These are phyloP conservation scores for Oasisia sp. DNA, from an alignment of 2,888 invertebrate genomes.

Conservation along the genomic window DNA sequence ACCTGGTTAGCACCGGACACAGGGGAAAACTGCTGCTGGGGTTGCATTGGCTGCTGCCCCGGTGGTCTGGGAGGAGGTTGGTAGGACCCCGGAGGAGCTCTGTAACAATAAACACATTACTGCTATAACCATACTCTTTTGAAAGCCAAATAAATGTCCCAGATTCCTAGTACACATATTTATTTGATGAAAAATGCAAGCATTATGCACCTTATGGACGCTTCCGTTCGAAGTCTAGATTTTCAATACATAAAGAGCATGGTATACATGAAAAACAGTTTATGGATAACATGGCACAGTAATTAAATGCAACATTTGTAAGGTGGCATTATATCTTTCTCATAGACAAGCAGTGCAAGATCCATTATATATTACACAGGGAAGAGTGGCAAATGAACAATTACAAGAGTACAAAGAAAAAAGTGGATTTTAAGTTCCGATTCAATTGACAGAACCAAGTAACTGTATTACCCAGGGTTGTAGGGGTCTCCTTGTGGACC, in stretches of 20 bases:
- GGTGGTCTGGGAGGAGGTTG: background rate
- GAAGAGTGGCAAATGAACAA: background rate
- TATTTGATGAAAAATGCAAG: too few relatives aligned
- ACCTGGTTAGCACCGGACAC: background rate
- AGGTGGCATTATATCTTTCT: background rate
- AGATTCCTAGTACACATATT: too few relatives aligned
- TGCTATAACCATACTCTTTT: background rate
- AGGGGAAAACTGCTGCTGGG: background rate
- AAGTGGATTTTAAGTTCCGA: background rate
- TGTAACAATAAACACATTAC: background rate
- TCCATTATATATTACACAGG: background rate
- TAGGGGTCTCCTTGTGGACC: constrained; percentile 1
- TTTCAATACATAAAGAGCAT: background rate
- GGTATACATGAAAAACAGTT: background rate
- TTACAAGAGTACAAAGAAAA: background rate
- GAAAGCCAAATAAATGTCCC: background rate
- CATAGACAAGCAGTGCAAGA: background rate
- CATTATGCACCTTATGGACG: too few relatives aligned
- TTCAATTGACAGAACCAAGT: background rate
- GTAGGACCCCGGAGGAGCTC: background rate
- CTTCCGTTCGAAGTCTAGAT: too few relatives aligned
- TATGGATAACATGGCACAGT: background rate
- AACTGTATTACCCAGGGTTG: constrained; percentile 1
- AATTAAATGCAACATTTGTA: background rate
- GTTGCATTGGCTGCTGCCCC: constrained; percentile 1